Conservation (phyloP, 1,140 invertebrate species). For the Pogonognathellus flavescens region DNA sequence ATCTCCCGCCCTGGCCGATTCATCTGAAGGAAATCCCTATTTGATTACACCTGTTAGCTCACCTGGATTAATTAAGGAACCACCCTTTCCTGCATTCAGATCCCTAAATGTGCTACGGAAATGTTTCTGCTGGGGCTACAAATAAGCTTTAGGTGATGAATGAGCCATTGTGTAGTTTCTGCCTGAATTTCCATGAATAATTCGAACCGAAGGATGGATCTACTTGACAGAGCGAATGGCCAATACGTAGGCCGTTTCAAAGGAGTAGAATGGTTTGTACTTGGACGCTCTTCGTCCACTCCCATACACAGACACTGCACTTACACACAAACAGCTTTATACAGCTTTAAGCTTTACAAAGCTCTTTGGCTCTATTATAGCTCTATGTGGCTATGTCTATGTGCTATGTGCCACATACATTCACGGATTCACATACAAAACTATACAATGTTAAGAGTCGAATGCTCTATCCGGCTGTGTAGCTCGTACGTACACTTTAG, state of each 20-base stretch:
- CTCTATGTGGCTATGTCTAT: no score
- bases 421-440: constrained; percentile 25
- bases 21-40: constrained; percentile 49
- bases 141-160: constrained; percentile 26
- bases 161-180: constrained; percentile 7
- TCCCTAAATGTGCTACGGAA: constrained; percentile 40
- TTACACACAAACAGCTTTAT: no score
- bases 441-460: constrained; percentile 37
- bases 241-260: neutral
- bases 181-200: constrained; percentile 30
- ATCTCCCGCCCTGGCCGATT: constrained; percentile 46
- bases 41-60: constrained; percentile 50
- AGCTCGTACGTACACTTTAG: neutral
- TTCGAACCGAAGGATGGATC: constrained; percentile 16
- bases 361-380: no score
- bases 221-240: constrained; percentile 31
- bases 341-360: no score
- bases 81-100: constrained; percentile 31
- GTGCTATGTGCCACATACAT: no score
- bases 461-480: constrained; percentile 27
- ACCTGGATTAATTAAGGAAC: constrained; percentile 51
- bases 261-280: constrained; percentile 31
- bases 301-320: constrained; percentile 20
- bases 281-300: constrained; percentile 20
- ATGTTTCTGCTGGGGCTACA: neutral